Base-by-base conservation (phyloP, 2,797 vertebrate genomes). In the Paedocypris micromegethes region DNA sequence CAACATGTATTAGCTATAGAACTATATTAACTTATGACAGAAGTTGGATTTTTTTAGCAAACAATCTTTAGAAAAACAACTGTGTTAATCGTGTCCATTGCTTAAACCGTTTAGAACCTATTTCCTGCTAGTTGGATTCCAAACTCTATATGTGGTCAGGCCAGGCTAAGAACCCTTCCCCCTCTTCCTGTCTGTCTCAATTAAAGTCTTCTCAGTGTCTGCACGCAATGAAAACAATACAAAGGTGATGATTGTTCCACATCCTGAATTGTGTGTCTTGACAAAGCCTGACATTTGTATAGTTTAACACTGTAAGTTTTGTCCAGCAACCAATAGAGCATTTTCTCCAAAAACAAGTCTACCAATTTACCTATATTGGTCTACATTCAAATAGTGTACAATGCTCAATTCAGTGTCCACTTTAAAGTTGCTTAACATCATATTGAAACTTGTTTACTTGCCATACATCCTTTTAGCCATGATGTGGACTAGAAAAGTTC, bases 101-200 rank as follows among this genome's bases (percentile, higher is more conserved):
- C 86, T 82, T 76, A 75, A 78, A 84, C 73, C 72, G 62, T 71
- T 74, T 81, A 82, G 86, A 83, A 76, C 79, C 80, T 64, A 79
- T 82, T 88, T 91, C 85, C 85, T 86, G 77, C 73, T 84, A 79
- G 84, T 87, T 83, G 78, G 82, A 86, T 91, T 92, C 86, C 85
- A 87, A 76, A 82, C 86, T 88, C 78, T 66, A 90, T 90, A 91
- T 91, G 88, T 87, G 85, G 88, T 88, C 86, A 88, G 88, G 86
- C 85, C 89, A 75, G 85, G 82, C 77, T 23, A 66, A 74, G 77
- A 76, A 82, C 84, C 86, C 88, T 83, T 84, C 90, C 89, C 85
- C 88, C 77, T 80, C 88, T 92, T 93, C 91, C 90, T 92, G 89
- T 86, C 86, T 77, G 81, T 87, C 81, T 91, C 90, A 87, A 89